phyloP scores from a whole-genome alignment of 2,797 vertebrate genomes.

The Pantherophis vulpinus region DNA sequence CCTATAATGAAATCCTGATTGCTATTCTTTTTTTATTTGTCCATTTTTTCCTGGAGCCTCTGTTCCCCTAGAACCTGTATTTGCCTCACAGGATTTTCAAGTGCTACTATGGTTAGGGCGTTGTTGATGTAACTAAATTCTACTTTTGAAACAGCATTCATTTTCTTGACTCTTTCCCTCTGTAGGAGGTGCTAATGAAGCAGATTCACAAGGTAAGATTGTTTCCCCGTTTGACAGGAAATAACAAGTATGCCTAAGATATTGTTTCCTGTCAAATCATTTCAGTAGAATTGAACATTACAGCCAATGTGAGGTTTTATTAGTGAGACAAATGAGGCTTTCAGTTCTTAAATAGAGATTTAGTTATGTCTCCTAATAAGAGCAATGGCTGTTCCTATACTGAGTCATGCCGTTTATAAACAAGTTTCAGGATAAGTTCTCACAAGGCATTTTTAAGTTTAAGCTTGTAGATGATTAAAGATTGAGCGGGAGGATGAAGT shows the following conservation, averaged over 20 bases:
- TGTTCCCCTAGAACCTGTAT: background rate
- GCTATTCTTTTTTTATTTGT: background rate
- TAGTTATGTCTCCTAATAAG: background rate
- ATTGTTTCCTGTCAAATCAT: background rate
- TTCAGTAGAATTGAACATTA: background rate
- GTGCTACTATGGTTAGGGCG: background rate
- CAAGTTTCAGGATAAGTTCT: background rate
- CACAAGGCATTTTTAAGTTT: background rate
- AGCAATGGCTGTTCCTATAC: background rate
- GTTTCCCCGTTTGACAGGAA: background rate
- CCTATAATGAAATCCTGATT: background rate
- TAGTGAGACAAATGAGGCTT: background rate
- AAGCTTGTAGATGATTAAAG: background rate
- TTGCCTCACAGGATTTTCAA: background rate
- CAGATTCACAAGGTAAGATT: constrained; percentile 97
- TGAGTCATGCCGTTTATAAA: background rate
- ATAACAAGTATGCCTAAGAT: background rate
- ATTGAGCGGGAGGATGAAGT: background rate
- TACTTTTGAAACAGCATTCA: constrained; percentile 22
- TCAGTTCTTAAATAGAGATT: background rate
- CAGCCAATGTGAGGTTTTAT: background rate
- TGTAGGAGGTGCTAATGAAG: constrained; percentile 96
- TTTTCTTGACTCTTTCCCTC: constrained; percentile 32
- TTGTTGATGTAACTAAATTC: background rate
- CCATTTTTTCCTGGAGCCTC: background rate